Percentiles rank a stretch among this genome's conserved stretches.
Evolutionary conservation across 2,113 vertebrate species (phyloP).

Genomic region (Leucopsar rothschildi): DNA sequence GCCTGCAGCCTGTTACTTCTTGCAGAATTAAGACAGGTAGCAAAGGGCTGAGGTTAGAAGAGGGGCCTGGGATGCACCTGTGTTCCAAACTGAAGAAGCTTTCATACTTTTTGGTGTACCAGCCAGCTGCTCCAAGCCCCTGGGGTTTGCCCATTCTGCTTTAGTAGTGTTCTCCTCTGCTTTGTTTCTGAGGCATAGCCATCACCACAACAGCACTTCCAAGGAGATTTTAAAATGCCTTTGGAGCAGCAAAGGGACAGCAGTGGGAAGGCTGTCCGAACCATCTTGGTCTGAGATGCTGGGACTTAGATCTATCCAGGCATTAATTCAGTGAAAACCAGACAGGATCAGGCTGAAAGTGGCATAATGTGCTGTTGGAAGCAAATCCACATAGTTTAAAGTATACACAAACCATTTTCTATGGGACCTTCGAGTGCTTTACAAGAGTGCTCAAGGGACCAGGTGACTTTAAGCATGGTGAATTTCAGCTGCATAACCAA

Average conservation of each 20-base stretch:
- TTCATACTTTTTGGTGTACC: neutral
- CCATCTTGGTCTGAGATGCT: neutral
- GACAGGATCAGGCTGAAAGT: conserved; percentile 17
- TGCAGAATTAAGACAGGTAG: neutral
- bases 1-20: neutral
- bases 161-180: neutral
- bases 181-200: neutral
- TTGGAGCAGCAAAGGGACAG: neutral
- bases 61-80: neutral
- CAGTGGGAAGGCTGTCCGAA: neutral
- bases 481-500: neutral
- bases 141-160: neutral
- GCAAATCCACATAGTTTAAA: conserved; percentile 47
- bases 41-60: neutral
- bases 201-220: neutral
- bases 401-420: conserved; percentile 11
- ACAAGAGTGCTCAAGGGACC: neutral
- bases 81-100: neutral
- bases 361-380: neutral
- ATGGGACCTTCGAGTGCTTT: neutral
- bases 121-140: neutral
- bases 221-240: neutral
- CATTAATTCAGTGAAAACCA: conserved; percentile 17
- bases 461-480: conserved; percentile 6
- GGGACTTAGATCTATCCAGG: conserved; percentile 14